Evolutionary conservation across 1,140 invertebrate genomes (phyloP), one percentile per base, ranked within the genome.

Genomic region (Bombus haemorrhoidalis): DNA sequence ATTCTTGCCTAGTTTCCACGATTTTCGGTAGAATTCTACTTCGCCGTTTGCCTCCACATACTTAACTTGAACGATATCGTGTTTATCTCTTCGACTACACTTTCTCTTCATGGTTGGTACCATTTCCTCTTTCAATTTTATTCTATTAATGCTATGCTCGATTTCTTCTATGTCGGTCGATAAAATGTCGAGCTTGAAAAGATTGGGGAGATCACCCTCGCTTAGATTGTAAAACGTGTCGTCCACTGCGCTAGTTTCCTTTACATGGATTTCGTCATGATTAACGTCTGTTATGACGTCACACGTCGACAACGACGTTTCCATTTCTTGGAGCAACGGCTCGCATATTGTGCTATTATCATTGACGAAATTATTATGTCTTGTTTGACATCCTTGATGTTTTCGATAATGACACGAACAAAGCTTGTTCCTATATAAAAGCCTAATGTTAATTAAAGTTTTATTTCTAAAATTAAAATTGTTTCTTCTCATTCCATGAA

Each of bases 71-170:
- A 78, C 79, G 47, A 80, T 28, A 66, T 71, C 83, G 66, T 75
- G 72, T 80, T 69, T 75, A 83, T 88, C 76, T 82, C 22, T 80
- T 87, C 90, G 71, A 28, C 73, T 72, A 15, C 18, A 39, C 37
- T 91, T 86, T 76, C 39, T 81, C 80, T 88, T 84, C 28, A 86
- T 47, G 28, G 85, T 88, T 81, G 89, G 71, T 90, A 89, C 82
- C 66, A 83, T 81, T 87, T 87, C 83, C 82, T 91, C 91, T 77
- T 92, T 83, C 85, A 91, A 89, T 85, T 84, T 87, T 83, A 89
- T 87, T 73, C 89, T 88, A 83, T 89, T 89, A 83, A 92, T 91
- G 77, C 84, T 79, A 28, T 81, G 75, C 79, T 90, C 83, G 39
- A 93, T 91, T 83, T 93, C 87, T 41, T 87, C 71, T 59, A 79